A percentile compares a stretch with the other conserved stretches of the same genome.
phyloP scores from a whole-genome alignment of 2,113 vertebrate genomes.

The Pandion haliaetus region DNA sequence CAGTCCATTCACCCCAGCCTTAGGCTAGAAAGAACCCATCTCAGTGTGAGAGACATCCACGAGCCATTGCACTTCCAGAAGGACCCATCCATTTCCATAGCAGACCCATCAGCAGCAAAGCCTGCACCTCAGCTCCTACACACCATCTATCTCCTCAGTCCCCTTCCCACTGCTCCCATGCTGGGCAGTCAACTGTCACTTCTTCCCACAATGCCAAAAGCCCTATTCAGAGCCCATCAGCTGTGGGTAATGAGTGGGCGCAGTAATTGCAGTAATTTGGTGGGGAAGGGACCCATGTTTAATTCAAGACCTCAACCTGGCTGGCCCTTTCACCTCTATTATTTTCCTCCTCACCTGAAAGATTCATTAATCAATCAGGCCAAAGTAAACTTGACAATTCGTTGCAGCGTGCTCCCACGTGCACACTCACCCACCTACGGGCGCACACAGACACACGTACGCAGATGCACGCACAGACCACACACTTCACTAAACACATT shows the following conservation, averaged over 20 bases:
- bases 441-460: neutral
- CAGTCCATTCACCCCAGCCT: neutral
- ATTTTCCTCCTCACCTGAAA: slow-evolving; percentile 67
- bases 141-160: neutral
- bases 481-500: slow-evolving; percentile 65
- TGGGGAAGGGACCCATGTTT: slow-evolving; percentile 78
- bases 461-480: neutral
- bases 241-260: neutral
- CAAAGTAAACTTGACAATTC: slow-evolving; percentile 74
- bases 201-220: neutral
- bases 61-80: neutral
- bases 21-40: neutral
- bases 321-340: slow-evolving; percentile 51
- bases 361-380: slow-evolving; percentile 86
- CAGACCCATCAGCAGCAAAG: neutral
- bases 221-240: neutral
- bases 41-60: neutral
- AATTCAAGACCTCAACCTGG: slow-evolving; percentile 79
- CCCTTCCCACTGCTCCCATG: neutral
- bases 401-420: rapidly evolving
- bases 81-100: neutral
- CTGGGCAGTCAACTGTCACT: neutral
- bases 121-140: neutral
- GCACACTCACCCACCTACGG: neutral
- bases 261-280: slow-evolving; percentile 37